Evolutionary conservation across 2,113 vertebrate genomes (phyloP), one percentile per base, ranked within the genome.

Genomic region (crab-eating macaque (Macaca fascicularis)): DNA sequence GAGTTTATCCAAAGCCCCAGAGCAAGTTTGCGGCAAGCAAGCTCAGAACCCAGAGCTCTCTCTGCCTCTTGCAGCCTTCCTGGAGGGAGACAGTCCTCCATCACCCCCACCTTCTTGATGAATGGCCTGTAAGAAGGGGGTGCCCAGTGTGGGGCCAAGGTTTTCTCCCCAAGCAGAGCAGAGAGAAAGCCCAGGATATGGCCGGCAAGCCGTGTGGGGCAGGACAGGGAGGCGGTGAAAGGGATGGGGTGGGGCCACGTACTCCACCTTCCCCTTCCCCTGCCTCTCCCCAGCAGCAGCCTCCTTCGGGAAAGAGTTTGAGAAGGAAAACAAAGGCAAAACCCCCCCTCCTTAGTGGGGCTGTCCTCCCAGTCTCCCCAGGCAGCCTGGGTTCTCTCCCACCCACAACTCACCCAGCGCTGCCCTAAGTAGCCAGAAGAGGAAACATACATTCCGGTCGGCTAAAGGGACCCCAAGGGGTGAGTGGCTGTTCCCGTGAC

Each of bases 121-220:
- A 50, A 10, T 17, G 43, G 17, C 23, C 40, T 48, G 32, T 2
- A 1, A 8, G 10, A 5, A 22, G 45, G 43, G 10, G 11, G 55
- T 52, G 43, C 43, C 27, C 30, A 6, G 5, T 3, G 40, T 57
- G 76, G 61, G 64, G 69, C 82, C 3, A 2, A 45, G 22, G 22
- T 14, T n/a, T 57, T 48, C 48, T 45, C 9, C 69, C 75, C 59
- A 32, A 13, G 67, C 76, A 57, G 55, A 40, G 70, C 45, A 4
- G 50, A 64, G 27, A 32, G 22, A 61, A 74, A 57, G 45, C 55
- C 45, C 59, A 61, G 94, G 90, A 85, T 84, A 79, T 32, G 90
- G 30, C 11, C 55, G 76, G 74, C 61, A 92, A 30, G 35, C 64
- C 12, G 10, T 25, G 50, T 27, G 55, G 22, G 72, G 57, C 55